Percentiles rank a stretch among this genome's conserved stretches.
Evolutionary conservation across 2,888 invertebrate genomes (phyloP).

Genomic region (Anarsia innoxiella): DNA sequence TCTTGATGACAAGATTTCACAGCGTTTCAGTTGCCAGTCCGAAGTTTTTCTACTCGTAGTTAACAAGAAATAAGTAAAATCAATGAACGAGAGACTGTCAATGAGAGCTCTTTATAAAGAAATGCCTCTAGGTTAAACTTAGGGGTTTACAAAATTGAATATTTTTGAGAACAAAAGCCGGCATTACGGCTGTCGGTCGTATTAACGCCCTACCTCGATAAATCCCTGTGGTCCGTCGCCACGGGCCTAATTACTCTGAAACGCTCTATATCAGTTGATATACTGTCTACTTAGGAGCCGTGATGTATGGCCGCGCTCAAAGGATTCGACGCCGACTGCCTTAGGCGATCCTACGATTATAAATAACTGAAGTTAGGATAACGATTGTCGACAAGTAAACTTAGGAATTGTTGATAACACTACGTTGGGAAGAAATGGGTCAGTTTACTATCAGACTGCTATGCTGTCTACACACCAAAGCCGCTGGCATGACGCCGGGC

Average conservation of each 20-base stretch:
- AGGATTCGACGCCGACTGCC: conserved; percentile 66
- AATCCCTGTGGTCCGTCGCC: conserved; percentile 72
- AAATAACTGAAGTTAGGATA: conserved; percentile 68
- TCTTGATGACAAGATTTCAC: too few relatives aligned
- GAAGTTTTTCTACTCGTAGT: too few relatives aligned
- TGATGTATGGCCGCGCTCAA: conserved; percentile 69
- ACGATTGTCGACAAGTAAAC: conserved; percentile 48
- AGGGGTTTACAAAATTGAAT: conserved; percentile 62
- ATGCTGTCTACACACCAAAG: too few relatives aligned
- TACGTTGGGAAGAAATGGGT: too few relatives aligned
- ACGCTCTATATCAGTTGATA: conserved; percentile 65
- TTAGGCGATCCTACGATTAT: conserved; percentile 56
- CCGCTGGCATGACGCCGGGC: too few relatives aligned
- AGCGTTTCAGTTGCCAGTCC: too few relatives aligned
- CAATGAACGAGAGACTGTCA: too few relatives aligned
- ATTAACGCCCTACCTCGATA: conserved; percentile 72
- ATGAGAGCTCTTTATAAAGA: too few relatives aligned
- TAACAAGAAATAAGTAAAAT: too few relatives aligned
- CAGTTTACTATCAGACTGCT: too few relatives aligned
- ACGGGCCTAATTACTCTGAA: conserved; percentile 70
- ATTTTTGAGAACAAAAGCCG: conserved; percentile 67
- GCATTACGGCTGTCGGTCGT: conserved; percentile 66
- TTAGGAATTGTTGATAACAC: conserved; percentile 21
- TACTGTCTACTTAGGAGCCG: conserved; percentile 71
- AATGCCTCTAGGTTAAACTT: conserved; percentile 20